Evolutionary conservation across 1,140 invertebrate genomes (phyloP), one percentile per base, ranked within the genome.

Genomic region (Temnothorax nylanderi): DNA sequence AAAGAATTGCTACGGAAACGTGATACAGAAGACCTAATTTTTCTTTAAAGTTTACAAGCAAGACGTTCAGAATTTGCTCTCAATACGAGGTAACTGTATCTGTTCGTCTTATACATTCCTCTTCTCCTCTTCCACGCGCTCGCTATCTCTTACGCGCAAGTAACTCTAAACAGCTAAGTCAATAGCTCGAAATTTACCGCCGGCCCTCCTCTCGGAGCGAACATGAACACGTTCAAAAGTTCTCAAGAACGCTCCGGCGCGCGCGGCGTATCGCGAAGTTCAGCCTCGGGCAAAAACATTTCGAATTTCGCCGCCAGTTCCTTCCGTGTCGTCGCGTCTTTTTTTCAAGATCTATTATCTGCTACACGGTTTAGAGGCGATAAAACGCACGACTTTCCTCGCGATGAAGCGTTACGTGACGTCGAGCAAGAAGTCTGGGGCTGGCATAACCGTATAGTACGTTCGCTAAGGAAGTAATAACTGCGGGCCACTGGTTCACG

Each of bases 121-220:
- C 26, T n/a, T 64, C 32, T 4, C 5, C 26, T 64, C 21, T n/a
- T 34, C 21, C 26, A 18, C 16, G 10, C 16, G 10, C n/a, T 16
- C 47, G 11, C 62, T 80, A 81, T 81, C 77, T 81, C 34, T 81
- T 54, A 69, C 77, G 34, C n/a, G 47, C 77, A 56, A 69, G 16
- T 80, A 69, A 41, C 47, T 69, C n/a, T 51, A 71, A 81, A 81
- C 34, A 80, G 47, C 16, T 32, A 41, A 56, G 21, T 71, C 77
- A 54, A 69, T 69, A 69, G 32, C 47, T 37, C 11, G 34, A 81
- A 54, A 56, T 71, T 56, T 69, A 69, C n/a, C 34, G 44, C 2
- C n/a, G 21, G 18, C 13, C 11, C 41, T 34, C n/a, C 16, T 44
- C 21, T 60, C 34, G 8, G 56, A 76, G 41, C 18, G 11, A 49